Evolutionary conservation across 2,797 vertebrate species (phyloP).

Genomic region (Moxostoma hubbsi): DNA sequence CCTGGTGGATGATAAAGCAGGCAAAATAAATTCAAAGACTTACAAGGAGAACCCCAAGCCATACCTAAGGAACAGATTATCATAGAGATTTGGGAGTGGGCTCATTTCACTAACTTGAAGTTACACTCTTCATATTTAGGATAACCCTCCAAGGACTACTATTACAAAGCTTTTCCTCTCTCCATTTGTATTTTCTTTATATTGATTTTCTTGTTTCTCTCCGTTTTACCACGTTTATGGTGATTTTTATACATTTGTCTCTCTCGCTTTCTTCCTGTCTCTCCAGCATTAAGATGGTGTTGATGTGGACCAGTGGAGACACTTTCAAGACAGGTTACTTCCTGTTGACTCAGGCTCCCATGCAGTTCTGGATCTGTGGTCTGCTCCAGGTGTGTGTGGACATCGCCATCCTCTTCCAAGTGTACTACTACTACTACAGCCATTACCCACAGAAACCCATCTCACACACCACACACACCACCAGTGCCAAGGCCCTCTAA

Average conservation of each 20-base stretch:
- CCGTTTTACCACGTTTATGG: not conserved
- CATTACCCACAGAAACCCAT: constrained; percentile 86
- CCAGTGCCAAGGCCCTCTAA: constrained; percentile 93
- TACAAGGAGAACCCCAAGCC: no score
- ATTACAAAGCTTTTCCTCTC: no score
- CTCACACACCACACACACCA: constrained; percentile 83
- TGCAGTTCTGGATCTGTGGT: constrained; percentile 96
- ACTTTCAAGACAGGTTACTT: constrained; percentile 97
- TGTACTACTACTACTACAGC: constrained; percentile 90
- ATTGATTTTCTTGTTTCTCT: constrained; percentile 35
- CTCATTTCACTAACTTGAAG: no score
- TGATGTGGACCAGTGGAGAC: constrained; percentile 98
- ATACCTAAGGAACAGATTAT: no score
- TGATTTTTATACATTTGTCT: not conserved
- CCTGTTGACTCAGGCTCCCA: constrained; percentile 90
- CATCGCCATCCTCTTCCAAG: constrained; percentile 90
- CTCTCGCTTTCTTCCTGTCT: constrained; percentile 26
- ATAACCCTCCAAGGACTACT: no score
- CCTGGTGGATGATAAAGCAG: no score
- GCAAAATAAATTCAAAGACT: no score
- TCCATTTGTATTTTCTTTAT: constrained; percentile 7
- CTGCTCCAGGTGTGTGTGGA: constrained; percentile 94
- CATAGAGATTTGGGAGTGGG: no score
- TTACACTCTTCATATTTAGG: no score
- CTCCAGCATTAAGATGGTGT: constrained; percentile 94